A percentile compares a stretch with the other conserved stretches of the same genome.
phyloP scores from a whole-genome alignment of 2,797 vertebrate species.

The Saguinus oedipus region DNA sequence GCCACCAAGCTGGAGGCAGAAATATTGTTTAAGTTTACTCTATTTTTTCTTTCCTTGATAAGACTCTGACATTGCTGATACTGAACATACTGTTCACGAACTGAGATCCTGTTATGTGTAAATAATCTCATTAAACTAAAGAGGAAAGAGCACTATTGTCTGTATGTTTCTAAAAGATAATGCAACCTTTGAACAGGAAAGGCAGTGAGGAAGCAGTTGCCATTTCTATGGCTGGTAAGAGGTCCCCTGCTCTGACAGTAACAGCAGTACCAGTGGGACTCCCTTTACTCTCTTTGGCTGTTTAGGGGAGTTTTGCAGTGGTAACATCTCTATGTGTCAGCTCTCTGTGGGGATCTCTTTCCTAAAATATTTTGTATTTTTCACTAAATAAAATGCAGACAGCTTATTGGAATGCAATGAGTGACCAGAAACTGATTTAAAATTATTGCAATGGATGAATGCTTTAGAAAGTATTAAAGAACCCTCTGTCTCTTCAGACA shows the following conservation, averaged over 20 bases:
- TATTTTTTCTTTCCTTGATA: not conserved
- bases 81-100: not conserved
- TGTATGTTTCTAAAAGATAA: not conserved
- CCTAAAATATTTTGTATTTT: not conserved
- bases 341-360: not conserved
- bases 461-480: not conserved
- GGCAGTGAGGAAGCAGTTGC: not conserved
- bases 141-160: not conserved
- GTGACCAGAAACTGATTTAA: not conserved
- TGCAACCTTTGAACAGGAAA: not conserved
- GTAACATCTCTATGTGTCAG: not conserved
- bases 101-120: not conserved
- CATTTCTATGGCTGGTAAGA: not conserved
- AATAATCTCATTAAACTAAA: not conserved
- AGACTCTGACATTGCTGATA: not conserved
- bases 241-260: not conserved
- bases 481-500: not conserved
- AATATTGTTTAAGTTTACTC: not conserved
- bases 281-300: not conserved
- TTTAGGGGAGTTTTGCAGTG: not conserved
- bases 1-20: not conserved
- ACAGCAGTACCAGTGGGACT: not conserved
- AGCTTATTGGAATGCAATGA: not conserved
- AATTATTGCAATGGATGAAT: not conserved
- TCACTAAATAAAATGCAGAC: not conserved